Base-by-base conservation (phyloP, 2,888 invertebrate species). In the Stenurella melanura region DNA sequence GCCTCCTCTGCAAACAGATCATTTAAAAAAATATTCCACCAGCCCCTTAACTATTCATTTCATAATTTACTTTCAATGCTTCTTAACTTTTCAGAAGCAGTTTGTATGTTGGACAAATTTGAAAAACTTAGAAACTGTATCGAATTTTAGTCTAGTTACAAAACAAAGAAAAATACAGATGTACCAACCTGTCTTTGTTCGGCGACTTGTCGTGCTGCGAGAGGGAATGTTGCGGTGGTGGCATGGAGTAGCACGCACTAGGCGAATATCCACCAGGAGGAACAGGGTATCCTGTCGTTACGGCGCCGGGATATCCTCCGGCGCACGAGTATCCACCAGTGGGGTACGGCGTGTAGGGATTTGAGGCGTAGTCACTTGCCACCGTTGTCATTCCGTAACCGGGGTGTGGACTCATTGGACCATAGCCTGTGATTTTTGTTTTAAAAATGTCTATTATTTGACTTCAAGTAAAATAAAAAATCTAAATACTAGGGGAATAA, bases 221-320 rank as follows among this genome's bases (percentile, higher is more conserved):
- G 81, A 89, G 87, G 84, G 91, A 91, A 82, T 95, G 95, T 87
- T 95, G 95, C 54, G 96, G 96, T 76, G 95, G 95, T 77, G 96
- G 96, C 96, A 96, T 96, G 87, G 95, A 95, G 90, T 96, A 96
- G 87, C 96, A 96, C 66, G 94, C 93, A 83, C 91, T 90, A 0
- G 88, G 88, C 4, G 88, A 88, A 87, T 88, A 91, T 18, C 87
- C 87, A 50, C 89, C 93, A 69, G 94, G 94, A 85, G 94, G 94
- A 54, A 92, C 92, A 0, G 92, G 93, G 89, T 94, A 94, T 80
- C 90, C 91, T 15, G 90, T 92, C 81, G 91, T 92, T 78, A 90
- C 92, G 76, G 90, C 90, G 75, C 90, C 92, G 79, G 90, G 91
- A 85, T 72, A 72, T 58, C 72, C 72, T 30, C 72, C 34, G 7